Evolutionary conservation across 2,888 invertebrate species (phyloP).

Genomic region (Cephonodes hylas): DNA sequence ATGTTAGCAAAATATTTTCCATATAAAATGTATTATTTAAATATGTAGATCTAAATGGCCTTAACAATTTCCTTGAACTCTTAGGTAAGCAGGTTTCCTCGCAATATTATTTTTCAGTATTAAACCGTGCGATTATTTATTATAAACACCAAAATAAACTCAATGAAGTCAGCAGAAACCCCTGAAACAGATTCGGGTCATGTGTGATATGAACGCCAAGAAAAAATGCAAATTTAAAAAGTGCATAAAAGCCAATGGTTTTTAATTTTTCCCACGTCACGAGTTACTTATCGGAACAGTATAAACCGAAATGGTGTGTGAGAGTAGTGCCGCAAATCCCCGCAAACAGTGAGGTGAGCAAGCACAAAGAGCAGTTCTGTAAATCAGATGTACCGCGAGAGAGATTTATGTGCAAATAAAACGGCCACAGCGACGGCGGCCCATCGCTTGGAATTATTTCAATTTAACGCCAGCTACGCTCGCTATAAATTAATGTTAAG

Average conservation of each 20-base stretch:
- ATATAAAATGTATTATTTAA: background rate
- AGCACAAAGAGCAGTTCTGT: constrained; percentile 64
- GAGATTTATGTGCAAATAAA: constrained; percentile 71
- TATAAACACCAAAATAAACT: no score
- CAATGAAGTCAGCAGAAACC: no score
- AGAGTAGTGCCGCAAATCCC: constrained; percentile 48
- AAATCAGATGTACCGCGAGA: constrained; percentile 65
- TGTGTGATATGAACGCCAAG: no score
- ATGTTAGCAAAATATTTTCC: background rate
- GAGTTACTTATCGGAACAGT: constrained; percentile 29
- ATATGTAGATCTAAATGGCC: no score
- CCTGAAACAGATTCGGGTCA: no score
- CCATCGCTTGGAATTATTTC: constrained; percentile 66
- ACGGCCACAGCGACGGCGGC: constrained; percentile 53
- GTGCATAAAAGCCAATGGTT: background rate
- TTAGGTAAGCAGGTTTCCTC: no score
- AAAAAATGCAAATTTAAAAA: background rate
- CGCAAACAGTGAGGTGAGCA: constrained; percentile 54
- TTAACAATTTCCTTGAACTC: no score
- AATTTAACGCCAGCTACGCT: constrained; percentile 64
- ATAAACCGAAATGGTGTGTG: constrained; percentile 38
- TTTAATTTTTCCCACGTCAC: constrained; percentile 22
- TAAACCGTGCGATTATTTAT: no score
- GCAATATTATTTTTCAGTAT: no score
- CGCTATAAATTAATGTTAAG: constrained; percentile 55